Evolutionary conservation across 2,113 vertebrate species (phyloP).

Genomic region (Romanogobio albipinnatus): DNA sequence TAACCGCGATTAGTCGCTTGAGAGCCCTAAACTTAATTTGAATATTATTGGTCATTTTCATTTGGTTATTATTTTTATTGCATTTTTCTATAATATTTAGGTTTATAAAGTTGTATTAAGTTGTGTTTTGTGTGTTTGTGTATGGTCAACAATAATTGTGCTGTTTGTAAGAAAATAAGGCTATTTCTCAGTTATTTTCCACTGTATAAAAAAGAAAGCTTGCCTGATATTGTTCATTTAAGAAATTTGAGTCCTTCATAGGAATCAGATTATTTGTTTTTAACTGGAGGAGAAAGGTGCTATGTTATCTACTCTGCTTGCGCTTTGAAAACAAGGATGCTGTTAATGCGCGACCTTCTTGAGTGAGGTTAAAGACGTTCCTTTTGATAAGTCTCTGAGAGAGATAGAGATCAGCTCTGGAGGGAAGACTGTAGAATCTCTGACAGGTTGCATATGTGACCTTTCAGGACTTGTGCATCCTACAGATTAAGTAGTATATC

Average conservation of each 20-base stretch:
- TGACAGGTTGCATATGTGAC: constrained; percentile 26
- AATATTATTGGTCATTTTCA: neutral
- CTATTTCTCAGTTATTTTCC: neutral
- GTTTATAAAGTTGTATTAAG: too few relatives aligned
- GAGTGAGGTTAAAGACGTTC: constrained; percentile 53
- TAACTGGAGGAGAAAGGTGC: constrained; percentile 52
- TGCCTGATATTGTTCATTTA: neutral
- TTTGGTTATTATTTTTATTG: neutral
- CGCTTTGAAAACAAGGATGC: constrained; percentile 73
- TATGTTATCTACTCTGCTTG: constrained; percentile 66
- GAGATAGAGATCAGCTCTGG: constrained; percentile 54
- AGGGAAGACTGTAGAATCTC: constrained; percentile 17
- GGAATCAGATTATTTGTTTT: neutral
- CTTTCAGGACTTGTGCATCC: constrained; percentile 25
- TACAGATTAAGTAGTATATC: constrained; percentile 40
- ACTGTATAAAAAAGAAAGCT: neutral
- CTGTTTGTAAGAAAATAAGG: too few relatives aligned
- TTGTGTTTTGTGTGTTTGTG: too few relatives aligned
- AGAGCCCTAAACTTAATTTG: constrained; percentile 31
- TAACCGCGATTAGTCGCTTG: too few relatives aligned
- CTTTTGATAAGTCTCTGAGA: constrained; percentile 14
- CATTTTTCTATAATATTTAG: neutral
- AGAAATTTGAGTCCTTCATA: neutral
- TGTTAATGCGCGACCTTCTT: constrained; percentile 71
- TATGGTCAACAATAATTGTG: too few relatives aligned